Base-by-base conservation (phyloP, 2,888 invertebrate species). In the Gymnocheta viridis region DNA sequence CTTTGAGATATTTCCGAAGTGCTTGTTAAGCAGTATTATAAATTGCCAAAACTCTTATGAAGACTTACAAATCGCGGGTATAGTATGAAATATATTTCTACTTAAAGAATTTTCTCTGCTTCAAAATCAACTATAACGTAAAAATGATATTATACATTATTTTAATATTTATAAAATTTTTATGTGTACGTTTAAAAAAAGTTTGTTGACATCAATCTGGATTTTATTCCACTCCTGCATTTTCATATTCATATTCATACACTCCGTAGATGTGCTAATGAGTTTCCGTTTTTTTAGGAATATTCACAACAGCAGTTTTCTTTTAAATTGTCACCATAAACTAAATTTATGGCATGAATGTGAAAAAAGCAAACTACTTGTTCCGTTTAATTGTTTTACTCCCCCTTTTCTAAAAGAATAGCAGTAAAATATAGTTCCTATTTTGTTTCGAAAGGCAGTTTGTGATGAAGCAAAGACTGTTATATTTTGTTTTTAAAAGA, bases 221-320 rank as follows among this genome's bases (percentile, higher is more conserved):
- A 5, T 32, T 32, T 32, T 24, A 14, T 14, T 24, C 24, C 5
- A 10, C 17, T 24, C 4, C 9, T n/a, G 32, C 38, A 64, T 54
- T 78, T 70, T 79, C 56, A 56, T 72, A 58, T 64, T 35, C 29
- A 72, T 72, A 72, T 73, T 19, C 35, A 58, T 44, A 27, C 58
- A 72, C 35, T 35, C 47, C 66, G 62, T 66, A 17, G 72, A 54
- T 66, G 72, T 73, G 72, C 72, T 80, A 73, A 80, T 80, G 79
- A 80, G 79, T 80, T 80, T 80, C 79, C 79, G 79, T 60, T 72
- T 72, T 70, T 66, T 22, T 49, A 9, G 60, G 24, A 69, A 17
- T 64, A 44, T 44, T 4, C 27, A n/a, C 54, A 54, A 44, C 24
- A 41, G 9, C 12, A 62, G 27, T 41, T 27, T 44, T 44, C 17